Base-by-base conservation (phyloP, 2,797 vertebrate species). In the Gambelia wislizenii region DNA sequence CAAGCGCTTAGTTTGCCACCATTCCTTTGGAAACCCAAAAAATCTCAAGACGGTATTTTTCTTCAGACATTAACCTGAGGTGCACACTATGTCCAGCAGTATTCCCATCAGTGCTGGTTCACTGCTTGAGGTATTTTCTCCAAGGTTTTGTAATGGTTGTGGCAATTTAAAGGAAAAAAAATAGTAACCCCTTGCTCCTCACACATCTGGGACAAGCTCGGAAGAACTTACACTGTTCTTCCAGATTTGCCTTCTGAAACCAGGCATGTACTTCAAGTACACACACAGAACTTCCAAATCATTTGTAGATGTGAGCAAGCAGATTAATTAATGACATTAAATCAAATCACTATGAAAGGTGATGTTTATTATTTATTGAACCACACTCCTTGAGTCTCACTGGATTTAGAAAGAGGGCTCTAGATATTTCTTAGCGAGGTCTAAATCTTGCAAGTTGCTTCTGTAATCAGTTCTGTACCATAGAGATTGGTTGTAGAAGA, bases 151-250 rank as follows among this genome's bases (percentile, higher is more conserved):
- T 1, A 33, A 16, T 2, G 42, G 54, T 64, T 74, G 36, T 83
- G 0, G 49, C 36, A 72, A 79, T 84, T 85, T 16, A 0, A 59
- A 16, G n/a, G 36, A 10, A 64, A 69, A 25, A 10, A 69, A 25
- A 10, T 42, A 75, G 25, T 18, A 33, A 39, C 44, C 22, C 20
- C 0, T 75, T 47, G 42, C 0, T 8, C 0, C 1, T 39, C 5
- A n/a, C 12, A 39, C 39, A 61, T 30, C 22, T 69, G 14, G 10
- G 2, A n/a, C 0, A 59, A 78, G 78, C 27, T 78, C 42, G 83
- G 70, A 2, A 6, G 16, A 72, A 3, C 0, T 83, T 25, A 0
- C 1, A 18, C 42, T 75, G 42, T 1, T 1, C n/a, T n/a, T n/a
- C n/a, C n/a, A 79, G 3, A 0, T 22, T n/a, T 83, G 88, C 56